Percentiles rank a stretch among this genome's conserved stretches.
Evolutionary conservation across 2,113 vertebrate species (phyloP).

Genomic region (Lampris incognitus): DNA sequence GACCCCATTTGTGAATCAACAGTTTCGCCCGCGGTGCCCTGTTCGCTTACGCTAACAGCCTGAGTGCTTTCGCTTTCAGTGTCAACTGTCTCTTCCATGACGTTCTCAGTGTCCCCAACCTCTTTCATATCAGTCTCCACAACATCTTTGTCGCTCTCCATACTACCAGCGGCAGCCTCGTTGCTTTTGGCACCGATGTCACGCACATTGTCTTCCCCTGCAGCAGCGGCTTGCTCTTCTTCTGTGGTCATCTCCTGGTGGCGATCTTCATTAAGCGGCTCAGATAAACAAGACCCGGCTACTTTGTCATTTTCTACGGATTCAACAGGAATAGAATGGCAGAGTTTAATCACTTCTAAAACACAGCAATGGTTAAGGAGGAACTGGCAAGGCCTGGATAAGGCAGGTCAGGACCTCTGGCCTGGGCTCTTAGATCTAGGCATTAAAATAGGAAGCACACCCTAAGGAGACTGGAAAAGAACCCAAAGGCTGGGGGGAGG

Average conservation of each 20-base stretch:
- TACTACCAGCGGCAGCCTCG: slow-evolving; percentile 83
- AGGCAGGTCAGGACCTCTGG: slow-evolving; percentile 88
- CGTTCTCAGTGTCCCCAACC: slow-evolving; percentile 79
- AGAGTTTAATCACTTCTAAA: slow-evolving; percentile 99
- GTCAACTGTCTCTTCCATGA: slow-evolving; percentile 87
- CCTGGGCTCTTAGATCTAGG: slow-evolving; percentile 79
- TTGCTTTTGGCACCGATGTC: slow-evolving; percentile 82
- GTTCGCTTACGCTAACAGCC: slow-evolving; percentile 86
- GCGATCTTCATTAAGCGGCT: slow-evolving; percentile 93
- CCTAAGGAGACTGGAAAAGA: slow-evolving; percentile 85
- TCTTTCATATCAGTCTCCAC: slow-evolving; percentile 85
- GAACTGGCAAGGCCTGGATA: slow-evolving; percentile 93
- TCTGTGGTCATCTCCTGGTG: slow-evolving; percentile 85
- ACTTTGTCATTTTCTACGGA: slow-evolving; percentile 99
- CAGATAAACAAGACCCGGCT: slow-evolving; percentile 99
- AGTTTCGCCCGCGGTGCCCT: slow-evolving; percentile 83
- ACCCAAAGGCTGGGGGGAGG: slow-evolving; percentile 68
- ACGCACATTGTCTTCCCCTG: slow-evolving; percentile 88
- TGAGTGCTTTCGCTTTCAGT: slow-evolving; percentile 86
- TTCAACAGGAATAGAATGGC: slow-evolving; percentile 99
- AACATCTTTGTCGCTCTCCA: slow-evolving; percentile 85
- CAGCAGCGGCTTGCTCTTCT: slow-evolving; percentile 88
- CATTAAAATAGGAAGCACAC: slow-evolving; percentile 67
- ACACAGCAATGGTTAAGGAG: slow-evolving; percentile 96
- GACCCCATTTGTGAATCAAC: slow-evolving; percentile 86